A percentile compares a stretch with the other conserved stretches of the same genome.
Evolutionary conservation across 2,888 invertebrate species (phyloP).

Genomic region (Dolichopus griseipennis): DNA sequence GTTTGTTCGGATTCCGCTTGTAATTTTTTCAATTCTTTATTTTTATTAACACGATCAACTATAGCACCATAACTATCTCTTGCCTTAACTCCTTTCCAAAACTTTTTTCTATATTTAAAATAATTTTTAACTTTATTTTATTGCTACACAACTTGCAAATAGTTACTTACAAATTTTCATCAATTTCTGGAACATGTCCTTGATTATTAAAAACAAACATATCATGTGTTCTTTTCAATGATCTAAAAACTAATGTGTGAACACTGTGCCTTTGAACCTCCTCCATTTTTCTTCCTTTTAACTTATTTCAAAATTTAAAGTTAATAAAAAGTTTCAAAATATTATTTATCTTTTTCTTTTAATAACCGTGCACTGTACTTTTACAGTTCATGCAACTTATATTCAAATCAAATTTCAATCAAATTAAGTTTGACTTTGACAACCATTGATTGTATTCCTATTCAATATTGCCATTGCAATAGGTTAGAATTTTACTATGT

Average conservation of each 20-base stretch:
- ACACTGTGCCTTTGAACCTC: constrained; percentile 95
- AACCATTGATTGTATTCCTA: too few species aligned
- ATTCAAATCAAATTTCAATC: too few species aligned
- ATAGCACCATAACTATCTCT: constrained; percentile 80
- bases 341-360: too few species aligned
- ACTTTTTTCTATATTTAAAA: constrained; percentile 53
- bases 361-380: too few species aligned
- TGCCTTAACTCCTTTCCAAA: constrained; percentile 65
- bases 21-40: constrained; percentile 29
- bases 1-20: constrained; percentile 12
- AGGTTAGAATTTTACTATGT: too few species aligned
- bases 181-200: constrained; percentile 70
- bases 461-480: too few species aligned
- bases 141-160: too few species aligned
- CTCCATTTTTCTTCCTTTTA: constrained; percentile 43
- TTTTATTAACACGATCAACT: constrained; percentile 59
- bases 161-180: constrained; percentile 64
- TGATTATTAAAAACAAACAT: constrained; percentile 86
- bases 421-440: too few species aligned
- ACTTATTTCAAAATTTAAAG: too few species aligned
- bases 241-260: constrained; percentile 92
- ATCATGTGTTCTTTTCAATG: constrained; percentile 93
- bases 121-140: constrained; percentile 9
- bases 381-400: too few species aligned
- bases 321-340: too few species aligned